Evolutionary conservation across 2,888 invertebrate species (phyloP).

Genomic region (Acholoe squamosa): DNA sequence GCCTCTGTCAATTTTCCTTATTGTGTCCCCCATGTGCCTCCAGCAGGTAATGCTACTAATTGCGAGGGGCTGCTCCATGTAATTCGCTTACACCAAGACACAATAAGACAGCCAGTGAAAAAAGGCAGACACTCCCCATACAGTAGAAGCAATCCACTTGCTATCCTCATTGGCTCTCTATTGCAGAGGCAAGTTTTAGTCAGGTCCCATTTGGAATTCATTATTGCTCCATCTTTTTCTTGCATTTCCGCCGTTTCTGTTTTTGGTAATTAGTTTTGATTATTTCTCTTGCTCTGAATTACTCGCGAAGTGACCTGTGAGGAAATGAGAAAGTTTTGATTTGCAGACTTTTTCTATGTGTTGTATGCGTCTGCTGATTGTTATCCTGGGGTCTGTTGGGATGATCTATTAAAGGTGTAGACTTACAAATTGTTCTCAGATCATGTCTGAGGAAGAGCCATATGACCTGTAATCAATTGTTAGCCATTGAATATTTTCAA

Average conservation of each 20-base stretch:
- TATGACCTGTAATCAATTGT: too few relatives aligned
- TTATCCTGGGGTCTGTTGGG: too few relatives aligned
- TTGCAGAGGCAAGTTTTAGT: not conserved
- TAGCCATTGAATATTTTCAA: too few relatives aligned
- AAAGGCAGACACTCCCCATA: not conserved
- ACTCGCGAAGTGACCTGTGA: not conserved
- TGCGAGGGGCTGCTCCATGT: not conserved
- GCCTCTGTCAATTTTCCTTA: constrained; percentile 27
- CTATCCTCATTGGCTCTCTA: not conserved
- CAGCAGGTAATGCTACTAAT: constrained; percentile 17
- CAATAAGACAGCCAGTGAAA: not conserved
- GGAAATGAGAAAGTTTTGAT: not conserved
- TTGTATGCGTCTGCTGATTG: too few relatives aligned
- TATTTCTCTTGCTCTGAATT: not conserved
- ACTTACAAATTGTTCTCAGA: too few relatives aligned
- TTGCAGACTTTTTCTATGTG: too few relatives aligned
- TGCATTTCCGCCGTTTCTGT: not conserved
- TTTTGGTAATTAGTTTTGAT: not conserved
- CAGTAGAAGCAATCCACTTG: not conserved
- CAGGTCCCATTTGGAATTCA: not conserved
- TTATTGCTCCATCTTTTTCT: not conserved
- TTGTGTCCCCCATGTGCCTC: constrained; percentile 32
- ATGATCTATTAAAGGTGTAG: too few relatives aligned
- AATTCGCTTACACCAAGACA: constrained; percentile 8
- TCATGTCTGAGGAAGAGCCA: too few relatives aligned